These are phyloP conservation scores for Lerema accius DNA, from an alignment of 1,140 invertebrate species.

Conservation along the genomic window DNA sequence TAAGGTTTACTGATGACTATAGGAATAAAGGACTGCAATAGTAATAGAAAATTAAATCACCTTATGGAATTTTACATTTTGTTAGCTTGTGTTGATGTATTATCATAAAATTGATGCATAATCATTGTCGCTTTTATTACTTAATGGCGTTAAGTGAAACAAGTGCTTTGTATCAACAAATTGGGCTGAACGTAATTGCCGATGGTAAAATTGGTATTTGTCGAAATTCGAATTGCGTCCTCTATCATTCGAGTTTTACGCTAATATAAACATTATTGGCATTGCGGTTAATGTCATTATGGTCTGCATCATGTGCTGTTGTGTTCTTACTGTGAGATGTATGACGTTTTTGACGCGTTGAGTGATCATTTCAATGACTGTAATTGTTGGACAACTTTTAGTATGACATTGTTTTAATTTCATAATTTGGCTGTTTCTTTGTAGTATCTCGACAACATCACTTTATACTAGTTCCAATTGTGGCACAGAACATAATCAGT, in stretches of 20 bases:
- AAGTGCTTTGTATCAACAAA: constrained; percentile 15
- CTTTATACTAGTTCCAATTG: too few relatives aligned
- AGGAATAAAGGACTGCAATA: too few relatives aligned
- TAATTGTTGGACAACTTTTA: too few relatives aligned
- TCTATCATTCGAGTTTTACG: constrained; percentile 24
- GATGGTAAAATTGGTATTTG: constrained; percentile 23
- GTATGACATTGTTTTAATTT: too few relatives aligned
- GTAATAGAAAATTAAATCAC: too few relatives aligned
- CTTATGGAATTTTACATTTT: too few relatives aligned
- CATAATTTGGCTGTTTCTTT: too few relatives aligned
- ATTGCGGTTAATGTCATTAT: constrained; percentile 7
- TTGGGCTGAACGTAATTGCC: constrained; percentile 22
- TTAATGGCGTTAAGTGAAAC: constrained; percentile 1
- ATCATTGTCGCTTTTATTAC: background rate
- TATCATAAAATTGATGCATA: too few relatives aligned
- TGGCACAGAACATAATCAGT: too few relatives aligned
- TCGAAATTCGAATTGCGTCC: constrained; percentile 14
- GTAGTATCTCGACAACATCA: too few relatives aligned
- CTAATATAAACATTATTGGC: constrained; percentile 10
- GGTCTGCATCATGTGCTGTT: background rate
- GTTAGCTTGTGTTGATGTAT: too few relatives aligned
- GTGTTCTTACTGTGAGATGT: constrained; percentile 1
- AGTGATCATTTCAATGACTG: background rate
- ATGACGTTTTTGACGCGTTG: background rate
- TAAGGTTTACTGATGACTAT: too few relatives aligned